These are phyloP conservation scores for Sycophila texana DNA, from an alignment of 2,888 invertebrate genomes.

Conservation along the genomic window DNA sequence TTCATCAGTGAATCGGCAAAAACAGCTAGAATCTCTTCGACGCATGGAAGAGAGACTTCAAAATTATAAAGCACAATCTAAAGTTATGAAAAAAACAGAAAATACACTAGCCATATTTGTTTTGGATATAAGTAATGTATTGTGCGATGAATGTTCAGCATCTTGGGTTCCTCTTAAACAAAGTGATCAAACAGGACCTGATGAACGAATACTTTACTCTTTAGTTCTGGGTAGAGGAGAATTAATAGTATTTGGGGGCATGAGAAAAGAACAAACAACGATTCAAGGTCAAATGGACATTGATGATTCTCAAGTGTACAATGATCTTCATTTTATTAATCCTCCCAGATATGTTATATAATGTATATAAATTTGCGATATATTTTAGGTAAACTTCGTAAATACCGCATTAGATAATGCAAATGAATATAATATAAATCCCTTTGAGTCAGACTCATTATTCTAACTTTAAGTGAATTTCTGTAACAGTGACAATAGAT, in stretches of 20 bases:
- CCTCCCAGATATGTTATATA: slow-evolving; percentile 72
- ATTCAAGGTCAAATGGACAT: slow-evolving; percentile 74
- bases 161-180: slow-evolving; percentile 84
- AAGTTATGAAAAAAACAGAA: slow-evolving; percentile 79
- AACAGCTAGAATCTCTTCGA: slow-evolving; percentile 81
- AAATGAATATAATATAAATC: background rate
- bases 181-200: slow-evolving; percentile 84
- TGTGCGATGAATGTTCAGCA: slow-evolving; percentile 81
- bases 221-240: slow-evolving; percentile 93
- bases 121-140: slow-evolving; percentile 86
- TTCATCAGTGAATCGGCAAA: slow-evolving; percentile 77
- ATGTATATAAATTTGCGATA: slow-evolving; percentile 52
- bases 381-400: slow-evolving; percentile 12
- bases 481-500: background rate
- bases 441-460: too few relatives aligned
- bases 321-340: slow-evolving; percentile 73
- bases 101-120: slow-evolving; percentile 90
- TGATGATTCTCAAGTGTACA: slow-evolving; percentile 72
- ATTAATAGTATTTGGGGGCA: slow-evolving; percentile 97
- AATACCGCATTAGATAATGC: background rate
- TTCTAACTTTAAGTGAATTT: too few relatives aligned
- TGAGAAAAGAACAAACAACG: slow-evolving; percentile 86
- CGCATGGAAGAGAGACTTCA: slow-evolving; percentile 81
- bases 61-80: slow-evolving; percentile 71
- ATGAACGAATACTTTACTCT: slow-evolving; percentile 93